Base-by-base conservation (phyloP, 2,113 vertebrate genomes). In the Cyanoliseus patagonus region DNA sequence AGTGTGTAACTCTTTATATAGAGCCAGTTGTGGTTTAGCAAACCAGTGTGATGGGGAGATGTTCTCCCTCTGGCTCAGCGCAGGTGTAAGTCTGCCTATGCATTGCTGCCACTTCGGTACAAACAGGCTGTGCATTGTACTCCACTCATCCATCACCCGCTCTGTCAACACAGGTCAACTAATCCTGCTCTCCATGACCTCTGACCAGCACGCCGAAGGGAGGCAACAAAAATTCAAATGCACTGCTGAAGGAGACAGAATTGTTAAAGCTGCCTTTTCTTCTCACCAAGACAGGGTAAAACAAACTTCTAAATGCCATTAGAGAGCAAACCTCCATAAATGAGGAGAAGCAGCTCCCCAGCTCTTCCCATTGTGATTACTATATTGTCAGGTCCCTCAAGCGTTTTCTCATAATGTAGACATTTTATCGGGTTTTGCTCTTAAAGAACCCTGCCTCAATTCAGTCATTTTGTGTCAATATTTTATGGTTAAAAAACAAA, bases 151-250 rank as follows among this genome's bases (percentile, higher is more conserved):
- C 97, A 98, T 98, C 97, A 98, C 96, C 78, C 42, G 6, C 82
- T 76, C 97, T 97, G 97, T 97, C 97, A 98, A 78, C 96, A 59
- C 70, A 90, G 98, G 97, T 97, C 98, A 98, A 82, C 67, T 87
- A 95, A 97, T 97, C 94, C 96, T 92, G 95, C 88, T 97, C 96
- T 75, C 79, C 6, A 7, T 82, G 96, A 97, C 96, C 98, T 97
- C 94, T 92, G 93, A 95, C 97, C 96, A 74, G 70, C 76, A 19
- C 18, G 27, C 78, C 10, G 7, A 93, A 97, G 85, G 94, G 74
- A 97, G 63, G 73, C 92, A 95, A 93, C 80, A 41, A 83, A 88
- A 92, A 96, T 94, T 98, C 86, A 94, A 91, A 97, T 97, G 92
- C 64, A 28, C 57, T 93, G 88, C 94, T 85, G 93, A 97, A 94